Conservation (phyloP, 2,888 invertebrate species). For the Protodeltote pygarga region DNA sequence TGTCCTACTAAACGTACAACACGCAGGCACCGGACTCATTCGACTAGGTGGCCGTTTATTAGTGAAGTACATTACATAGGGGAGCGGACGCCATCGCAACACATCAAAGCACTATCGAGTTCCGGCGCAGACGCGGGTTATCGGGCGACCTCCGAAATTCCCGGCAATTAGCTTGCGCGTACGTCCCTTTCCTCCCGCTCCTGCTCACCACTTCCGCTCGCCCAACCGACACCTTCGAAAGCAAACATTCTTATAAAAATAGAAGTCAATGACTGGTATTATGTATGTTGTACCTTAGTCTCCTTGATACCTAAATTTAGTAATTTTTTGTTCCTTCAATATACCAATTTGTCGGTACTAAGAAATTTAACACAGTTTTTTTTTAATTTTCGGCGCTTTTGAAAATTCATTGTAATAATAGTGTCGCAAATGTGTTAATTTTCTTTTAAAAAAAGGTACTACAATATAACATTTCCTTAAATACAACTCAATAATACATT, state of each 20-base stretch:
- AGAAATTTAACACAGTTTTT: no score
- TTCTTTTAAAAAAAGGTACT: no score
- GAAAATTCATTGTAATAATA: no score
- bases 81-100: constrained; percentile 73
- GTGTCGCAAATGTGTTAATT: no score
- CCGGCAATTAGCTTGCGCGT: constrained; percentile 76
- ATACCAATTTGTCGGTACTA: no score
- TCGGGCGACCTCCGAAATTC: constrained; percentile 84
- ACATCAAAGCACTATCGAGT: constrained; percentile 84
- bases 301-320: constrained; percentile 12
- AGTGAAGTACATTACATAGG: constrained; percentile 55
- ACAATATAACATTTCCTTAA: no score
- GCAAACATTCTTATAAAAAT: constrained; percentile 42
- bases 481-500: no score
- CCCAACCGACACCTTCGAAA: constrained; percentile 60
- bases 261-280: constrained; percentile 42
- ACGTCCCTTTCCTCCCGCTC: constrained; percentile 67
- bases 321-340: no score
- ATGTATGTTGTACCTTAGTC: constrained; percentile 19
- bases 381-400: no score
- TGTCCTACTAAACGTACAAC: constrained; percentile 1
- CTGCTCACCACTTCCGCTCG: constrained; percentile 62
- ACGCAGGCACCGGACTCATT: not conserved
- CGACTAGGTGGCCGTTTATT: constrained; percentile 46
- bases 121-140: constrained; percentile 82